Percentiles rank a stretch among this genome's conserved stretches.
These are phyloP conservation scores for Geodia barretti DNA, from an alignment of 37 sponge, comb jelly and placozoan species.

Conservation along the genomic window DNA sequence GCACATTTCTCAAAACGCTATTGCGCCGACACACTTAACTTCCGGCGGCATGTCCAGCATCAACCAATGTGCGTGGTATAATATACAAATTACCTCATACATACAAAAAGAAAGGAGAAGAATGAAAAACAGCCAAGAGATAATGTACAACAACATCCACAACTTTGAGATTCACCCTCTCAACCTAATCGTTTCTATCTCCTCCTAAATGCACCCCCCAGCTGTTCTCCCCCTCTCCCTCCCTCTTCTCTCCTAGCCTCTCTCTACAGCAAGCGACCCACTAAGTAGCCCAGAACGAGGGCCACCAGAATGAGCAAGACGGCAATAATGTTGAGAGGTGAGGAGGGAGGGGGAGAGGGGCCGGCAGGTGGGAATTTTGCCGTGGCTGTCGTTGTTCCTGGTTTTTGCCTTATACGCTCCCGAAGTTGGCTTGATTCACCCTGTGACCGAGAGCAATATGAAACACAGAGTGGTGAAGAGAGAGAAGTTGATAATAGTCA, in stretches of 20 bases:
- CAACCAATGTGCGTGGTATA: too few species aligned
- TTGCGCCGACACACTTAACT: too few species aligned
- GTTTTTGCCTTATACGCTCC: constrained; percentile 15
- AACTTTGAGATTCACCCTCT: not conserved
- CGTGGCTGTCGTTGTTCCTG: constrained; percentile 7
- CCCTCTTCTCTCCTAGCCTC: not conserved
- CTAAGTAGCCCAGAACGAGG: constrained; percentile 70
- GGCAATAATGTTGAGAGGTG: constrained; percentile 42
- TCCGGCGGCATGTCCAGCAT: too few species aligned
- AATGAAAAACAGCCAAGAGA: constrained; percentile 4
- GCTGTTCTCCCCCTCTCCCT: not conserved
- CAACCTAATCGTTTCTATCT: not conserved
- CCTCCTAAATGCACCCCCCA: not conserved
- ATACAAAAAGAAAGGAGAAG: not conserved
- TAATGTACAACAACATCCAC: not conserved
- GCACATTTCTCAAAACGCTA: too few species aligned
- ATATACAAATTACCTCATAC: not conserved
- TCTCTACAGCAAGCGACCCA: constrained; percentile 42
- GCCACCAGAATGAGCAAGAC: constrained; percentile 72
- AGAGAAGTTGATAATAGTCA: too few species aligned
- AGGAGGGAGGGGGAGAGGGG: not conserved
- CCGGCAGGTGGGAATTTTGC: not conserved
- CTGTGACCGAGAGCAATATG: constrained; percentile 9
- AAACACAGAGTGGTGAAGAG: too few species aligned
- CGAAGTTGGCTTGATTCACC: constrained; percentile 55